Evolutionary conservation across 1,140 invertebrate genomes (phyloP), one percentile per base, ranked within the genome.

Genomic region (Augochlora pura): DNA sequence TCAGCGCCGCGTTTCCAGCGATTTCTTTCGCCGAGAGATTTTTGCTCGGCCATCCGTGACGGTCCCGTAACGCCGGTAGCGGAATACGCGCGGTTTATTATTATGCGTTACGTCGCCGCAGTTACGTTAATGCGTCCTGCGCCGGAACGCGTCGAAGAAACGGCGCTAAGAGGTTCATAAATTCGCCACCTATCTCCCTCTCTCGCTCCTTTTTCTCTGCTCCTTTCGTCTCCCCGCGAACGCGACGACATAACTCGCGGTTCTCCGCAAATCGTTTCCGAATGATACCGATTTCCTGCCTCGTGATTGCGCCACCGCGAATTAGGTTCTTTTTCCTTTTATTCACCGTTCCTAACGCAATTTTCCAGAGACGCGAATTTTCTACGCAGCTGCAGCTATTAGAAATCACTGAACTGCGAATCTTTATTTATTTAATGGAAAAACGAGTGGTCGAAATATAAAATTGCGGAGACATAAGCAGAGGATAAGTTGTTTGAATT

Each of bases 51-150:
- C 66, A 82, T 25, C 74, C 84, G 85, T 74, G 80, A 87, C 86
- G 84, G 57, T 82, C 60, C 62, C 81, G 86, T 88, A 87, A 87
- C 68, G 46, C 79, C 59, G 69, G 84, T 82, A 88, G 80, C 77
- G 21, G 60, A 62, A 77, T 60, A 69, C 25, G 21, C 25, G 21
- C n/a, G 66, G 59, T 62, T 85, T 70, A 64, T 85, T 85, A 85
- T 77, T 81, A 81, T 63, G 73, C 57, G 62, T 85, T 81, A 71
- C 83, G 72, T 81, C 63, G 72, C 23, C 62, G 38, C 38, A 14
- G 62, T 80, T 80, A 74, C 81, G 80, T 80, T 84, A 80, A 75
- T 60, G 70, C 57, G 67, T n/a, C 66, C 32, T 18, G 67, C 60
- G 60, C 59, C 65, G 81, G 60, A 71, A 83, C 62, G 71, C 14